These are phyloP conservation scores for Agrochola lota DNA, from an alignment of 2,888 invertebrate species.

Conservation along the genomic window DNA sequence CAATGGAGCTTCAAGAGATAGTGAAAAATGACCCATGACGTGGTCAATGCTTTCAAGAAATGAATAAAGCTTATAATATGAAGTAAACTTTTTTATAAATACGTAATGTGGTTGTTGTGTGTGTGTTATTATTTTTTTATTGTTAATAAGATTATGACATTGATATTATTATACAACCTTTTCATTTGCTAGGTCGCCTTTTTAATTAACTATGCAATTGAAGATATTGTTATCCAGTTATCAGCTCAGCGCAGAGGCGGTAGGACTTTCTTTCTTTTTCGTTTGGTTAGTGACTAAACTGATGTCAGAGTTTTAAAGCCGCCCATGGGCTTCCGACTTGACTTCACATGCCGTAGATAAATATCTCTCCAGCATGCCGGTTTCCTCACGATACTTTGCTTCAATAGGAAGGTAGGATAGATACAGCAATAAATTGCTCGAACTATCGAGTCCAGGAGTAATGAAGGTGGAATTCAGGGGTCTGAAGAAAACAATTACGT, in stretches of 20 bases:
- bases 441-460: not conserved
- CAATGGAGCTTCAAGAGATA: not conserved
- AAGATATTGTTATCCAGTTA: not conserved
- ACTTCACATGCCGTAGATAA: too few relatives aligned
- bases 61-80: not conserved
- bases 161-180: not conserved
- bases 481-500: not conserved
- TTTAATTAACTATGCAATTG: not conserved
- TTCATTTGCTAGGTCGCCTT: not conserved
- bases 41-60: not conserved
- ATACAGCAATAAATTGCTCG: not conserved
- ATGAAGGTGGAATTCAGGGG: not conserved
- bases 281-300: too few relatives aligned
- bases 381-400: too few relatives aligned
- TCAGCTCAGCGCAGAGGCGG: too few relatives aligned
- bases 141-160: not conserved
- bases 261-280: too few relatives aligned
- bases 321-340: too few relatives aligned
- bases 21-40: not conserved
- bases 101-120: not conserved
- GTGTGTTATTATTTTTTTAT: too few relatives aligned
- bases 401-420: too few relatives aligned
- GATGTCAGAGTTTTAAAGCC: too few relatives aligned
- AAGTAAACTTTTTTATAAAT: too few relatives aligned
- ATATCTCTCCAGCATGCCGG: too few relatives aligned